phyloP scores from a whole-genome alignment of 2,113 vertebrate species.

The Chaetura pelagica region DNA sequence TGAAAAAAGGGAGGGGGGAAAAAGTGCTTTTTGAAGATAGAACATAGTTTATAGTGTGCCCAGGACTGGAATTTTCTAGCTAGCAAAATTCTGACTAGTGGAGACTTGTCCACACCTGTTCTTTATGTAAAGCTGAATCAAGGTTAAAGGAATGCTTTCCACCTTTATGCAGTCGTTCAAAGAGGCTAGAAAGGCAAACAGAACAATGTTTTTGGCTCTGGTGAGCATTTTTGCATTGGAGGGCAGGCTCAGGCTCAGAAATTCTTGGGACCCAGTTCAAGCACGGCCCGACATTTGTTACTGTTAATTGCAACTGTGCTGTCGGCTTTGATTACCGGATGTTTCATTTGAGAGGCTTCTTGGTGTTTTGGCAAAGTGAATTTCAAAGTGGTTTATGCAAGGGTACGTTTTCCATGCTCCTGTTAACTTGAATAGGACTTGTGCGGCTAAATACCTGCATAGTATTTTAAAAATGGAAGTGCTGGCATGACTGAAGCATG shows the following conservation, averaged over 20 bases:
- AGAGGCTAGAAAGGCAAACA: slow-evolving; percentile 28
- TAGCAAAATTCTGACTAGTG: slow-evolving; percentile 11
- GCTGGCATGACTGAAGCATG: neutral
- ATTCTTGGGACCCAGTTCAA: slow-evolving; percentile 61
- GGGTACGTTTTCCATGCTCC: slow-evolving; percentile 52
- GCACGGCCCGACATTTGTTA: slow-evolving; percentile 34
- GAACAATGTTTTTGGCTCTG: slow-evolving; percentile 25
- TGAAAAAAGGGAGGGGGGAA: neutral
- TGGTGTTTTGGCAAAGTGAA: slow-evolving; percentile 55
- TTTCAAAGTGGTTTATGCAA: neutral
- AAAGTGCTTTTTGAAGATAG: neutral
- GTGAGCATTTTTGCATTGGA: slow-evolving; percentile 5
- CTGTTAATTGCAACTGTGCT: slow-evolving; percentile 42
- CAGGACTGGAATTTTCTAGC: slow-evolving; percentile 35
- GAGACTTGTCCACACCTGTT: slow-evolving; percentile 50
- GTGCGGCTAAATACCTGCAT: slow-evolving; percentile 24
- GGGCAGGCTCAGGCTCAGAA: slow-evolving; percentile 49
- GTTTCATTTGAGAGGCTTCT: slow-evolving; percentile 52
- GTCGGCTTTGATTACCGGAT: slow-evolving; percentile 49
- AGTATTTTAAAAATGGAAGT: slow-evolving; percentile 20
- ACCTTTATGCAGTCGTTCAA: neutral
- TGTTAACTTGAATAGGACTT: slow-evolving; percentile 58
- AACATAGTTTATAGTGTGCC: slow-evolving; percentile 6
- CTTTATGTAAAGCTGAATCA: slow-evolving; percentile 20
- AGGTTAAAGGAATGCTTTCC: slow-evolving; percentile 64